Base-by-base conservation (phyloP, 2,888 invertebrate genomes). In the Trichogramma evanescens region DNA sequence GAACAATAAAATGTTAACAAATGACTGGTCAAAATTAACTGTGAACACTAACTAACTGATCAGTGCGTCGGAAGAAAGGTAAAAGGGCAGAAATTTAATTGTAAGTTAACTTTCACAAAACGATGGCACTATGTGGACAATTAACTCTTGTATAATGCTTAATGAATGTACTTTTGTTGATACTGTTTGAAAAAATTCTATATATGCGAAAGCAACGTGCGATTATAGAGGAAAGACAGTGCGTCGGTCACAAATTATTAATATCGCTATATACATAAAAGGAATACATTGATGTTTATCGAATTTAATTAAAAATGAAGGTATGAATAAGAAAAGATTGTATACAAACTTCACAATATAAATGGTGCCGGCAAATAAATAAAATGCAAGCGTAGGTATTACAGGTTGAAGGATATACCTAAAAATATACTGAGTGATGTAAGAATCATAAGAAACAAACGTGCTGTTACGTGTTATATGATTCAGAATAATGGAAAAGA, bases 71-170 rank as follows among this genome's bases (percentile, higher is more conserved):
- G 10, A 44, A 51, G 7, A 9, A 48, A 50, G 38, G 52, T 50
- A 58, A 66, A 66, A 62, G 48, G 56, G 64, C 54, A 59, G 58
- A 66, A 57, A 67, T 68, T 26, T 52, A 65, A 59, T 52, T 61
- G 67, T 43, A 51, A 66, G 69, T 59, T 59, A 71, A 71, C 68
- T 66, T 67, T 70, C 26, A 26, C 26, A 71, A 71, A 65, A 71
- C 55, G 59, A 56, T 49, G 63, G 59, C 62, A 63, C 61, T 59
- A 67, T 71, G 71, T 73, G 74, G 71, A 73, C 61, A 58, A 26
- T 71, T 70, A 71, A 73, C 68, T 69, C 70, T 71, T 71, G 70
- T 72, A 72, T 74, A 74, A 74, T 71, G 74, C 74, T 75, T 73
- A 66, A 67, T 61, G 56, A 67, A 68, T 62, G 67, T 68, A 76